A percentile compares a stretch with the other conserved stretches of the same genome.
Conservation (phyloP, 2,888 invertebrate species). For the Stegana nigrithorax region DNA sequence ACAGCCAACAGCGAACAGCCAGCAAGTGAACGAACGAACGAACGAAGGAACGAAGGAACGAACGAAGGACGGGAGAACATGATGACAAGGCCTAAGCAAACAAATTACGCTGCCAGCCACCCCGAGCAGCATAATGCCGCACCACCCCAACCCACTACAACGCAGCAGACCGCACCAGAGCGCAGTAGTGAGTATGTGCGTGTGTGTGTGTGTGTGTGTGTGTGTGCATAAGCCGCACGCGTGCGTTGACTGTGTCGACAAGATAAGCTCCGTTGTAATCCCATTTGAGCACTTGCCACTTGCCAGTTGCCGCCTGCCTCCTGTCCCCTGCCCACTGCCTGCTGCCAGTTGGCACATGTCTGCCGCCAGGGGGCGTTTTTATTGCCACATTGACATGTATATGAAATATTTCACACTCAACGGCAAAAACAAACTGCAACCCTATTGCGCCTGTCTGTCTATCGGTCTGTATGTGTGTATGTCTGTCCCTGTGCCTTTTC, state of each 20-base stretch:
- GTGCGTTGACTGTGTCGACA: constrained; percentile 47
- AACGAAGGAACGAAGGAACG: too few relatives aligned
- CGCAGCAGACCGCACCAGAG: neutral
- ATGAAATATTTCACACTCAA: too few relatives aligned
- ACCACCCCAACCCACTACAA: neutral
- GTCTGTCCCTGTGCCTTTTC: neutral
- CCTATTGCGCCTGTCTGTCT: neutral
- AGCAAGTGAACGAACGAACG: too few relatives aligned
- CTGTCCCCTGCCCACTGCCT: neutral
- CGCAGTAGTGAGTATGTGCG: neutral
- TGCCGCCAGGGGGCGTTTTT: neutral
- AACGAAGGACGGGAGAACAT: too few relatives aligned
- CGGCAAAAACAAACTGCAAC: too few relatives aligned
- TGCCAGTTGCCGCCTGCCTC: constrained; percentile 9
- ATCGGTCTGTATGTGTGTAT: too few relatives aligned
- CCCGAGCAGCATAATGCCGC: neutral
- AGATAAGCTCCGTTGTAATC: constrained; percentile 56
- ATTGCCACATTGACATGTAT: neutral
- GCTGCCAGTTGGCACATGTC: constrained; percentile 8
- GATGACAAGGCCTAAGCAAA: neutral
- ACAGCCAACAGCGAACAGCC: too few relatives aligned
- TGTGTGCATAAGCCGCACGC: neutral
- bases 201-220: neutral
- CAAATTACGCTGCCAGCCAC: neutral
- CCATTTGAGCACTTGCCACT: constrained; percentile 37